Evolutionary conservation across 1,140 invertebrate species (phyloP), one percentile per base, ranked within the genome.

Genomic region (Charaxes varanes): DNA sequence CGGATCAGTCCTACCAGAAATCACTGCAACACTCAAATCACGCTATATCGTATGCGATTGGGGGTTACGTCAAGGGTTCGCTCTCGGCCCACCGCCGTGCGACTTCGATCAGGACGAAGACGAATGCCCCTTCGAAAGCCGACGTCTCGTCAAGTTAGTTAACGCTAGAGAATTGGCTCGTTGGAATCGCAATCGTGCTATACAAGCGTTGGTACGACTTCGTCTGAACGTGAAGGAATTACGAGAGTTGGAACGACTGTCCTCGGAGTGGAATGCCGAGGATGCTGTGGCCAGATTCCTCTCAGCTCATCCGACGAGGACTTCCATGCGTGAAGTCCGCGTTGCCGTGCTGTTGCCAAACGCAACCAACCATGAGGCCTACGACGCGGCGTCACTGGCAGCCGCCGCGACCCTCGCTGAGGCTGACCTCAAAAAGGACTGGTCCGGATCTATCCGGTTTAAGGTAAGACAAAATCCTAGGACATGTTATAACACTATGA

Each of bases 121-220:
- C 11, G 36, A 42, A 4, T 73, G 69, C 26, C 54, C 59, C 0
- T 73, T 70, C 27, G 69, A 73, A 35, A 61, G 64, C n/a, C 46
- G 54, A 5, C 53, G 66, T 4, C 33, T 73, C 11, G 42, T 66
- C 12, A 70, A 70, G 22, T 35, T 65, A 4, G 60, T 62, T 0
- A 66, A 66, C 14, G 42, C 49, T 2, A 48, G 49, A 2, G 52
- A 44, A 1, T 17, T 69, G 5, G 61, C 63, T 3, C 42, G 43
- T 2, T 59, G 56, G 6, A 37, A 47, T 14, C 60, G 33, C 23
- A 37, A 47, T 14, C 60, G 33, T 22, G 64, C 54, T 10, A 32
- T 42, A 6, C 58, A 41, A 8, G 49, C 40, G 4, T 34, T 72
- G 8, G 33, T 45, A 3, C 53, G 52, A 2, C 38, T 62, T 7